Conservation (phyloP, 2,797 vertebrate species). For the Lates japonicus region DNA sequence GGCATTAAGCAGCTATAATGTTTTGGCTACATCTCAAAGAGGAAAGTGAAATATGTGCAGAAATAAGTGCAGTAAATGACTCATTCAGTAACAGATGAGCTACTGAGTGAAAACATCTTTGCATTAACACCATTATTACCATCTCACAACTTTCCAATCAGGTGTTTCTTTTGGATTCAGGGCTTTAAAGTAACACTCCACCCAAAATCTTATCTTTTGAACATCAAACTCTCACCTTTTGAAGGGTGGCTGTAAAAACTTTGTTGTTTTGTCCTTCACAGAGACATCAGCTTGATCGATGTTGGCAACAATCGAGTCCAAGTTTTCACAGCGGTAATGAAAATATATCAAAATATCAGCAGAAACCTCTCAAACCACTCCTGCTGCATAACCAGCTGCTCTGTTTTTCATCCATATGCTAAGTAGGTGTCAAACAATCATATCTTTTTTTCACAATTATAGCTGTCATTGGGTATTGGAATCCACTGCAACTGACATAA, state of each 20-base stretch:
- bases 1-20: slow-evolving; percentile 21
- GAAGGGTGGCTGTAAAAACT: background rate
- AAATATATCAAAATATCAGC: background rate
- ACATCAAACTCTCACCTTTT: background rate
- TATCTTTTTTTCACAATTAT: background rate
- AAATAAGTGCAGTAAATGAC: slow-evolving; percentile 2
- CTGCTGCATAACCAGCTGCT: background rate
- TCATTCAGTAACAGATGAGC: background rate
- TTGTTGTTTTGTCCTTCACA: background rate
- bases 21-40: slow-evolving; percentile 19
- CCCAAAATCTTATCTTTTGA: background rate
- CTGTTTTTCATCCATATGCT: background rate
- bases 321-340: background rate
- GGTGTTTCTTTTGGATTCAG: background rate
- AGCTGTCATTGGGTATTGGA: background rate
- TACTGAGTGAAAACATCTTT: slow-evolving; percentile 1
- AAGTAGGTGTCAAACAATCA: no score
- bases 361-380: background rate
- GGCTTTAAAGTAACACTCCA: background rate
- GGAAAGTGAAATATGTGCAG: background rate
- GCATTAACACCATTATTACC: background rate
- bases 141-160: background rate
- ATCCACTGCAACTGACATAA: background rate
- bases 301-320: background rate
- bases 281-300: background rate